Percentiles rank a stretch among this genome's conserved stretches.
Evolutionary conservation across 35 echinoderm and acorn worm genomes (phyloP).

Genomic region (Hemicentrotus pulcherrimus): DNA sequence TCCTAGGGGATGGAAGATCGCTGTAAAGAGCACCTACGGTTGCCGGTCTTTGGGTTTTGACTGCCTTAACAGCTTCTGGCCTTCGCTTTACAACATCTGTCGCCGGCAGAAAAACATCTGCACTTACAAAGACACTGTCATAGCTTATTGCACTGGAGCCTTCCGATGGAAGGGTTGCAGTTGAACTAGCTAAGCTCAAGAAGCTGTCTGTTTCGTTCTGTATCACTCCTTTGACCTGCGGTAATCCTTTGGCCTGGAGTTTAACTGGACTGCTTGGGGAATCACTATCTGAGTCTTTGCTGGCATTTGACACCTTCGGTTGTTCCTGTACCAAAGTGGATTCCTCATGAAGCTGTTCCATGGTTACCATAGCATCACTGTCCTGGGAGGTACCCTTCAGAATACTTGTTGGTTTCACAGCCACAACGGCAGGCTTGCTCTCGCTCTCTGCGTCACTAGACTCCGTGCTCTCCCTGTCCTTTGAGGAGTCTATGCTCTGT

Average conservation of each 20-base stretch:
- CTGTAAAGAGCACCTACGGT: conserved; percentile 38
- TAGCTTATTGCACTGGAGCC: background rate
- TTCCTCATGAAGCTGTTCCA: conserved; percentile 13
- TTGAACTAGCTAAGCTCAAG: conserved; percentile 35
- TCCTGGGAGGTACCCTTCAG: conserved; percentile 54
- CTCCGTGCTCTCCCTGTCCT: conserved; percentile 48
- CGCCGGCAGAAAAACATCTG: background rate
- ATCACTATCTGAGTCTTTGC: background rate
- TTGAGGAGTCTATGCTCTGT: conserved; percentile 13
- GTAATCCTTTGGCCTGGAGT: conserved; percentile 30
- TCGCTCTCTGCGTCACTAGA: conserved; percentile 28
- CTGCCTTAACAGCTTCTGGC: conserved; percentile 5
- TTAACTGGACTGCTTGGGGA: conserved; percentile 22
- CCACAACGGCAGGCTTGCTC: background rate
- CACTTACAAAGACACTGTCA: too few relatives aligned
- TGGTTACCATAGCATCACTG: conserved; percentile 30
- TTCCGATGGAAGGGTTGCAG: conserved; percentile 33
- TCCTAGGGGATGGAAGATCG: conserved; percentile 43
- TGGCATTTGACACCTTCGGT: background rate
- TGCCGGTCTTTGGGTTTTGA: conserved; percentile 52
- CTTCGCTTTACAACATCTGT: conserved; percentile 19
- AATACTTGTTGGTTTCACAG: conserved; percentile 61
- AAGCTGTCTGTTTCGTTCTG: conserved; percentile 46
- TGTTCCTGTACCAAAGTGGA: conserved; percentile 33
- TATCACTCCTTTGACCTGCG: conserved; percentile 20